Conservation (phyloP, 2,113 vertebrate genomes). For the Amphilophus citrinellus region DNA sequence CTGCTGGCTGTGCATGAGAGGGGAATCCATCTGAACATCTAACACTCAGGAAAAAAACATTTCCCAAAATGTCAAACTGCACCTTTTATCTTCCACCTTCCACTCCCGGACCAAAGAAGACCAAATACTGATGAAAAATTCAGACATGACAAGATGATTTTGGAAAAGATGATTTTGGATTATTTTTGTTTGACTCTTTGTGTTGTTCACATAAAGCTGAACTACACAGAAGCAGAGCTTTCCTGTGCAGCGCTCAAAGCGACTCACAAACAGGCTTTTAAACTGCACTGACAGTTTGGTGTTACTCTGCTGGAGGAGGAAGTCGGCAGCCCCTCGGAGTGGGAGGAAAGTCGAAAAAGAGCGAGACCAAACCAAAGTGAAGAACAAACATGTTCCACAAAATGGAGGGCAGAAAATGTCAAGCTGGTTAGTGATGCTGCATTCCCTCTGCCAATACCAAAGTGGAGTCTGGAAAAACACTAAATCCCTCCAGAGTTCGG, state of each 20-base stretch:
- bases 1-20: too few relatives aligned
- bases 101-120: accelerated
- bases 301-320: constrained; percentile 1
- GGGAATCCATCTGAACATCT: too few relatives aligned
- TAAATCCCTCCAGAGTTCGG: background rate
- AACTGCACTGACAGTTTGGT: background rate
- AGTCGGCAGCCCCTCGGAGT: background rate
- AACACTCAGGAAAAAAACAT: background rate
- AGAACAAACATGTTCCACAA: constrained; percentile 2
- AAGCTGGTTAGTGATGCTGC: constrained; percentile 6
- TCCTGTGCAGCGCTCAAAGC: background rate
- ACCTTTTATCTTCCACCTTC: background rate
- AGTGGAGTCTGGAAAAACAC: background rate
- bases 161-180: background rate
- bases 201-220: background rate
- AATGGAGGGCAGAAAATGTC: constrained; percentile 11
- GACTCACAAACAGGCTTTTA: background rate
- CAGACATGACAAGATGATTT: background rate
- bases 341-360: background rate
- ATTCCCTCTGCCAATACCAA: background rate
- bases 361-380: constrained; percentile 1
- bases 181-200: background rate
- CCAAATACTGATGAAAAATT: background rate
- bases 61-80: background rate
- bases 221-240: background rate